Percentiles rank a stretch among this genome's conserved stretches.
Conservation (phyloP, 2,113 vertebrate genomes). For the Romanogobio albipinnatus region DNA sequence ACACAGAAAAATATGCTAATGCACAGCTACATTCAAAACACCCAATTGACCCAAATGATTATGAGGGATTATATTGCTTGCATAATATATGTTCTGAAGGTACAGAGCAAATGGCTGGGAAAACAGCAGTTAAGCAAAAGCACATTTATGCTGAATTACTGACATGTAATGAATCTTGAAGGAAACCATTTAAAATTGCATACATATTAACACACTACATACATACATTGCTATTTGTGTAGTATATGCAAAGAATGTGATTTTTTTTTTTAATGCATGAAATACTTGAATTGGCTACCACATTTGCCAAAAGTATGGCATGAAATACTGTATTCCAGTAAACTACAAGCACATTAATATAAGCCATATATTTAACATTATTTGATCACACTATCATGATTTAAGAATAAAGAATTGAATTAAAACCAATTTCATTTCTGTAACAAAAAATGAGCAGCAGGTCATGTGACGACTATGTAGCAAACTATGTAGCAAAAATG, state of each 20-base stretch:
- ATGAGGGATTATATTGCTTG: constrained; percentile 14
- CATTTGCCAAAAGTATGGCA: not conserved
- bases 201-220: not conserved
- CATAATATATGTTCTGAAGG: not conserved
- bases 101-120: not conserved
- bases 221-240: not conserved
- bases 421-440: not conserved
- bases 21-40: constrained; percentile 26
- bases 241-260: not conserved
- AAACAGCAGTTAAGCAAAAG: not conserved
- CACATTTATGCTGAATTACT: not conserved
- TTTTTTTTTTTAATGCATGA: not conserved
- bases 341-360: not conserved
- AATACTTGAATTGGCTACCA: not conserved
- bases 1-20: constrained; percentile 4
- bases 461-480: too few species aligned
- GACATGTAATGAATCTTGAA: not conserved
- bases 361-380: not conserved
- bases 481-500: too few species aligned
- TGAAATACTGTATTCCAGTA: not conserved
- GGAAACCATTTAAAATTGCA: not conserved
- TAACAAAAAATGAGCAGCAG: not conserved
- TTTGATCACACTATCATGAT: not conserved
- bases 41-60: not conserved
- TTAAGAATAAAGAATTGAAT: not conserved